A percentile compares a stretch with the other conserved stretches of the same genome.
These are phyloP conservation scores for Phyllotis vaccarum DNA, from an alignment of 2,797 vertebrate genomes.

Conservation along the genomic window DNA sequence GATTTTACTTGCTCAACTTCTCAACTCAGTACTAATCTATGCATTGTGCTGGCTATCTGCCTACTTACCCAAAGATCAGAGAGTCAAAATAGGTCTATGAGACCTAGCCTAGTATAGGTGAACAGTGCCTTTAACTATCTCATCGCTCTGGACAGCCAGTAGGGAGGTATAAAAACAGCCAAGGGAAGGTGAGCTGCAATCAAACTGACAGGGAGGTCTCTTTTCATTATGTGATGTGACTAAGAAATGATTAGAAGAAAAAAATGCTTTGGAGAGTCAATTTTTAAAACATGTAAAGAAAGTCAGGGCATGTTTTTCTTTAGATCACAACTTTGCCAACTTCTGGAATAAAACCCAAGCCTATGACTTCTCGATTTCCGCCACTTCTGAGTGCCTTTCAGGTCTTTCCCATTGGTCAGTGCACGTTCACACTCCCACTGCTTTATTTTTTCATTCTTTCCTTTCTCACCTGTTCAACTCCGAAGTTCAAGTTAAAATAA, in stretches of 20 bases:
- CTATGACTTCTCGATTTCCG: not conserved
- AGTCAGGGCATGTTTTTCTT: not conserved
- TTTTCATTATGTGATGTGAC: not conserved
- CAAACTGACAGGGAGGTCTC: not conserved
- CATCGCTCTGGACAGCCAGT: not conserved
- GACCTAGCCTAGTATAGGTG: not conserved
- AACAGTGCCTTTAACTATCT: not conserved
- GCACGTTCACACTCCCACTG: not conserved
- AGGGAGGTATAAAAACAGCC: not conserved
- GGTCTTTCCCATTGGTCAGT: not conserved
- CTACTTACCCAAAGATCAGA: not conserved
- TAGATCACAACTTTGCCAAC: not conserved
- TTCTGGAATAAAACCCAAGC: conserved; percentile 21
- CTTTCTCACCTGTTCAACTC: not conserved
- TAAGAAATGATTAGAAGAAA: not conserved
- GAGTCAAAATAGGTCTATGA: not conserved
- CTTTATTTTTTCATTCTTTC: not conserved
- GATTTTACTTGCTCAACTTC: not conserved
- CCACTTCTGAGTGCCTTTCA: not conserved
- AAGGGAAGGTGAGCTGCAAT: not conserved
- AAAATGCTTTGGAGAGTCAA: conserved; percentile 29
- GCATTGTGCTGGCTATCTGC: not conserved
- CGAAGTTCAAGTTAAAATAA: conserved; percentile 30
- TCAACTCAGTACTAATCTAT: conserved; percentile 13
- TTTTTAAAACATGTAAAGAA: conserved; percentile 51